phyloP scores from a whole-genome alignment of 2,113 vertebrate genomes.

The Andinoacara biseriatus region DNA sequence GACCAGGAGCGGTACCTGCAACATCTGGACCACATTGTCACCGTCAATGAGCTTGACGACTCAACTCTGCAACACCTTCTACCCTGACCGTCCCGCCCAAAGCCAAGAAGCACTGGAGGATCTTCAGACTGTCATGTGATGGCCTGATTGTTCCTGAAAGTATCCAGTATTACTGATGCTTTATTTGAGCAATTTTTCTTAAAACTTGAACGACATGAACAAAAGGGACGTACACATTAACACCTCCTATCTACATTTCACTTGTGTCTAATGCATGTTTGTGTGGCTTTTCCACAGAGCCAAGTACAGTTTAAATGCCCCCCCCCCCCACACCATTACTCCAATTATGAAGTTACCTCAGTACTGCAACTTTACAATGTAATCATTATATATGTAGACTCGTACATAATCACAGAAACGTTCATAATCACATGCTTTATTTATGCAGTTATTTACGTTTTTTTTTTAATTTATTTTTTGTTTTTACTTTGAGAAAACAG shows the following conservation, averaged over 20 bases:
- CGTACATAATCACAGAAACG: constrained; percentile 24
- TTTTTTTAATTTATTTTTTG: constrained; percentile 30
- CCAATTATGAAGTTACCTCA: constrained; percentile 65
- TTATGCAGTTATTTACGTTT: constrained; percentile 74
- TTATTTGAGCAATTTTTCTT: constrained; percentile 8
- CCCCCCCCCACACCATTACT: constrained; percentile 10
- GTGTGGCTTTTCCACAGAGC: constrained; percentile 21
- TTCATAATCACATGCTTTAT: constrained; percentile 55
- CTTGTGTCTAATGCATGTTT: constrained; percentile 53
- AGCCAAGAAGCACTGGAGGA: neutral
- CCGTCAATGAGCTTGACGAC: constrained; percentile 88
- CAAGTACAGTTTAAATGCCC: constrained; percentile 1
- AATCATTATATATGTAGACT: constrained; percentile 48
- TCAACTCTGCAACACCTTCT: constrained; percentile 84
- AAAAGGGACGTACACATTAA: constrained; percentile 55
- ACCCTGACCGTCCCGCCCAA: constrained; percentile 72
- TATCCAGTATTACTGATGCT: constrained; percentile 29
- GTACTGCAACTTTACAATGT: constrained; percentile 32
- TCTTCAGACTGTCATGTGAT: neutral
- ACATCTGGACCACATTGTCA: constrained; percentile 90
- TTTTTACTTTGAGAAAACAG: constrained; percentile 56
- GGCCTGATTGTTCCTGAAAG: neutral
- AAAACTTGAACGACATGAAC: constrained; percentile 61
- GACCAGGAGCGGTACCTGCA: constrained; percentile 89
- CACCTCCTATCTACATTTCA: constrained; percentile 49